Percentiles rank a stretch among this genome's conserved stretches.
Conservation (phyloP, 2,113 vertebrate genomes). For the Larimichthys crocea region DNA sequence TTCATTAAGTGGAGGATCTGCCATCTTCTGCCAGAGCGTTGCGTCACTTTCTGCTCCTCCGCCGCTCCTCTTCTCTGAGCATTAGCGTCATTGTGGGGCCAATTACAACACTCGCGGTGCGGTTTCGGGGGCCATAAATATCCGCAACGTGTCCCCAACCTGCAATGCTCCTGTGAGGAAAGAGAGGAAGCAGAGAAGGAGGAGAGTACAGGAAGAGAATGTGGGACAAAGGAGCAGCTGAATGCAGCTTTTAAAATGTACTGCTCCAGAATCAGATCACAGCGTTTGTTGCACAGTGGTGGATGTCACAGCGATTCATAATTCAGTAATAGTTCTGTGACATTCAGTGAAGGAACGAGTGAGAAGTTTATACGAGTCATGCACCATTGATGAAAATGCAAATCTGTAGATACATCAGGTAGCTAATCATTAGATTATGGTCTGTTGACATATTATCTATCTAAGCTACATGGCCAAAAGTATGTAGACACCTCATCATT, state of each 20-base stretch:
- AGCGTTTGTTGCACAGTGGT: not conserved
- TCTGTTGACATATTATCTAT: not conserved
- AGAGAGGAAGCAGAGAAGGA: slow-evolving; percentile 13
- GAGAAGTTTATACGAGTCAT: not conserved
- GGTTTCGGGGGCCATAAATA: slow-evolving; percentile 60
- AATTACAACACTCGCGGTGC: slow-evolving; percentile 57
- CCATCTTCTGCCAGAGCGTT: slow-evolving; percentile 36
- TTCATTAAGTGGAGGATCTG: slow-evolving; percentile 56
- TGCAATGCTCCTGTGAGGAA: slow-evolving; percentile 44
- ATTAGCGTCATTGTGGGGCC: slow-evolving; percentile 58
- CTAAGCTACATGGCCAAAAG: not conserved
- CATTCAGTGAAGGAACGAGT: not conserved
- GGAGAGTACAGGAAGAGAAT: slow-evolving; percentile 20
- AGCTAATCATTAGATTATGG: not conserved
- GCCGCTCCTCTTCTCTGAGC: slow-evolving; percentile 31
- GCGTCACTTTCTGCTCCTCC: slow-evolving; percentile 52
- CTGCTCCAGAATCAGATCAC: slow-evolving; percentile 21
- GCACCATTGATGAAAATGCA: not conserved
- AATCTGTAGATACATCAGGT: not conserved
- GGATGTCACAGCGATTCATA: not conserved
- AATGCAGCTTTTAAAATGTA: slow-evolving; percentile 17
- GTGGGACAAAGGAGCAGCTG: slow-evolving; percentile 32
- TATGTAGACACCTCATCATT: not conserved
- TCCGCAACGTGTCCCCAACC: slow-evolving; percentile 58
- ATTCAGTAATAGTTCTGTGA: not conserved